These are phyloP conservation scores for Tachyglossus aculeatus DNA, from an alignment of 2,797 vertebrate species.

Conservation along the genomic window DNA sequence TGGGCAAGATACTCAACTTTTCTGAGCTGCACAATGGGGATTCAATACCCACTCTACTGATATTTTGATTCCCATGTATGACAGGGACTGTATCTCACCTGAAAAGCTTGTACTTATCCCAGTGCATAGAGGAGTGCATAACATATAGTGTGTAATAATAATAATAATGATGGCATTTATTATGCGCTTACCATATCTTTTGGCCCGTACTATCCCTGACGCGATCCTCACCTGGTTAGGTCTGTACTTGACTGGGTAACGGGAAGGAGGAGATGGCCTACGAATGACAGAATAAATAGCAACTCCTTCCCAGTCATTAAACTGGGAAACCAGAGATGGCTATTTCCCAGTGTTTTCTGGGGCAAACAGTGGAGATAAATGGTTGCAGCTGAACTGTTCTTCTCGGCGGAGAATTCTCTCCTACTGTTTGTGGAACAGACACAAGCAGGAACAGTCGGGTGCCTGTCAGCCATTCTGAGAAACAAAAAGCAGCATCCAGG, in stretches of 20 bases:
- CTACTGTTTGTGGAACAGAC: neutral
- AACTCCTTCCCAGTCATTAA: neutral
- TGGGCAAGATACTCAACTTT: too few relatives aligned
- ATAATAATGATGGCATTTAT: too few relatives aligned
- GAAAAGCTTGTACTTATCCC: too few relatives aligned
- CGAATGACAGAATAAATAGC: neutral
- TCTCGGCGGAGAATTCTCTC: neutral
- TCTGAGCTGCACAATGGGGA: too few relatives aligned
- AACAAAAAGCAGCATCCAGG: neutral
- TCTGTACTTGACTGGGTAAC: neutral
- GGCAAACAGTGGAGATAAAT: fast-evolving
- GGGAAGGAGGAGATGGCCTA: neutral
- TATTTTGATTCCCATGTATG: too few relatives aligned
- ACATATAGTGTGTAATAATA: too few relatives aligned
- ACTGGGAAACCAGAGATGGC: neutral
- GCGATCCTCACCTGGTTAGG: neutral
- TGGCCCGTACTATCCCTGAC: too few relatives aligned
- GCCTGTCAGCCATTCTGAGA: fast-evolving
- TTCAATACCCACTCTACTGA: too few relatives aligned
- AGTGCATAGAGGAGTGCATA: too few relatives aligned
- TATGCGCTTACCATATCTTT: too few relatives aligned
- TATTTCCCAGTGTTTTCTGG: neutral
- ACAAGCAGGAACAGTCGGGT: neutral
- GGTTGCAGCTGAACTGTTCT: fast-evolving
- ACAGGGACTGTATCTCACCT: too few relatives aligned